Conservation (phyloP, 2,113 vertebrate species). For the Patagioenas fasciata region DNA sequence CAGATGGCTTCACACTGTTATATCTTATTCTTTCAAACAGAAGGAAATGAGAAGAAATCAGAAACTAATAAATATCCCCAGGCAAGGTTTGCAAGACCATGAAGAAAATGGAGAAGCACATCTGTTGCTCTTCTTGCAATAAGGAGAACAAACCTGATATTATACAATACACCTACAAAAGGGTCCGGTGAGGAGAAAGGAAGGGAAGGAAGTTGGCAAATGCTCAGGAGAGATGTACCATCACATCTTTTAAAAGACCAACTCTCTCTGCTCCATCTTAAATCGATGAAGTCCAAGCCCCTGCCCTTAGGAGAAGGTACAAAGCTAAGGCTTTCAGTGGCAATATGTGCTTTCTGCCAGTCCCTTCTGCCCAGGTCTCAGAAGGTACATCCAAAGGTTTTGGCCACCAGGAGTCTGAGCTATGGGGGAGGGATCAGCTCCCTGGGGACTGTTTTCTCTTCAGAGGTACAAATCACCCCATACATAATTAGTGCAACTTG, state of each 20-base stretch:
- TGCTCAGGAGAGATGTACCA: neutral
- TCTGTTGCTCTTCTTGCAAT: neutral
- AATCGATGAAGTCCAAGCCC: neutral
- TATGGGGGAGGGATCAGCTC: neutral
- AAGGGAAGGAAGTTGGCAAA: neutral
- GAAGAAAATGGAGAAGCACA: neutral
- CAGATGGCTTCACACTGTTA: neutral
- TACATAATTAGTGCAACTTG: neutral
- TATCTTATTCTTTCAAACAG: neutral
- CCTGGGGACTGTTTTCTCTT: neutral
- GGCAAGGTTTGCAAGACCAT: neutral
- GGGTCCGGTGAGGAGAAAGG: neutral
- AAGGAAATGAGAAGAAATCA: conserved; percentile 21
- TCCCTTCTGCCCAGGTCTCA: neutral
- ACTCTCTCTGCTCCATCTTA: neutral
- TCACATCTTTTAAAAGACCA: neutral
- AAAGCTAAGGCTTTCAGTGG: neutral
- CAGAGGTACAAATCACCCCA: neutral
- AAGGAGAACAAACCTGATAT: neutral
- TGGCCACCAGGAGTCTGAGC: neutral
- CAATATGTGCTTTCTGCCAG: fast-evolving
- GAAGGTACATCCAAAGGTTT: neutral
- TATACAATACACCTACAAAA: neutral
- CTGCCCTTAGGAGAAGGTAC: neutral
- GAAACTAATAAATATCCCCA: neutral